Percentiles rank a stretch among this genome's conserved stretches.
Evolutionary conservation across 2,888 invertebrate genomes (phyloP).

Genomic region (Lutraria lutraria): DNA sequence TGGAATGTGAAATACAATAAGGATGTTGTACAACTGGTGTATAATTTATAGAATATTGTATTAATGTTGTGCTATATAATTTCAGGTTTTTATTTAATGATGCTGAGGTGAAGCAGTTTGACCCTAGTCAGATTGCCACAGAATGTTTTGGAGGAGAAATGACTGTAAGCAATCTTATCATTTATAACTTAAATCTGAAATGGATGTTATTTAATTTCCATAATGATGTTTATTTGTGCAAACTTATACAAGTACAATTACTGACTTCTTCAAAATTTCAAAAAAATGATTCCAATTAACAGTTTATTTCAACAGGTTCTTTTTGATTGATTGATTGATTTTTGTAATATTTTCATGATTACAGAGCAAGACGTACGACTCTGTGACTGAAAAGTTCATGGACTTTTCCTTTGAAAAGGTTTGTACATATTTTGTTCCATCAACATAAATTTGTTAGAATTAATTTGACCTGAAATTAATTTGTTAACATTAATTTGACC

Average conservation of each 20-base stretch:
- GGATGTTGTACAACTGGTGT: too few relatives aligned
- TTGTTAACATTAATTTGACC: background rate
- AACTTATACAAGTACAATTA: background rate
- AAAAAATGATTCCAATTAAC: background rate
- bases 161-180: constrained; percentile 90
- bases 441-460: background rate
- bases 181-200: background rate
- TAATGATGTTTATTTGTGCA: background rate
- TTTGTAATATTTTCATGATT: constrained; percentile 78
- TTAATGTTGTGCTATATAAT: background rate
- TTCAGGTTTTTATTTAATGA: constrained; percentile 87
- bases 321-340: background rate
- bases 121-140: constrained; percentile 96
- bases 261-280: background rate
- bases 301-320: background rate
- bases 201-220: background rate
- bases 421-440: constrained; percentile 41
- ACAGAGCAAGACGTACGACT: constrained; percentile 97
- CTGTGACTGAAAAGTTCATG: constrained; percentile 98
- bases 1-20: too few relatives aligned
- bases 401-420: constrained; percentile 98
- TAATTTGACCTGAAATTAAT: background rate
- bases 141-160: constrained; percentile 99
- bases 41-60: too few relatives aligned
- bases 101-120: constrained; percentile 92